Conservation (phyloP, 2,797 vertebrate species). For the Artibeus jamaicensis region DNA sequence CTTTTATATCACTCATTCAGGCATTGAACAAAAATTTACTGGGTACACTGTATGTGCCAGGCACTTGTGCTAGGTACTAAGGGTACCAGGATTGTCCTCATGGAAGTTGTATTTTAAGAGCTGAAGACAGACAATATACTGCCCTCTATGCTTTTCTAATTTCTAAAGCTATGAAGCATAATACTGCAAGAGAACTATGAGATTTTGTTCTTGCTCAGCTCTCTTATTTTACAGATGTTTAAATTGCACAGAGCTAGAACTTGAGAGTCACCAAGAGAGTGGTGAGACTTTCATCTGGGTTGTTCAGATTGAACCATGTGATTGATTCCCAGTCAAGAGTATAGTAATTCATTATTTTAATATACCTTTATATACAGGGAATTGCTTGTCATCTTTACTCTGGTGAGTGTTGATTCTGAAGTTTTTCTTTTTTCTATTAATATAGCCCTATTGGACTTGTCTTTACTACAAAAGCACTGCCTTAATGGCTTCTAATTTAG, state of each 20-base stretch:
- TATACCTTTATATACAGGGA: neutral
- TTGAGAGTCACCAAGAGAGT: neutral
- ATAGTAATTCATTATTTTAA: neutral
- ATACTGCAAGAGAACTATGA: neutral
- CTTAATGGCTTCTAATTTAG: slow-evolving; percentile 5
- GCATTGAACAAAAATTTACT: neutral
- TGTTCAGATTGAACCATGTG: neutral
- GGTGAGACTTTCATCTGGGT: neutral
- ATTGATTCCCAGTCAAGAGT: neutral
- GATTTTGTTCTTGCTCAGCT: neutral
- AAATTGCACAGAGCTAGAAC: neutral
- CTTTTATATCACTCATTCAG: neutral
- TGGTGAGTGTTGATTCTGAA: neutral
- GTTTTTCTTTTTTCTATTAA: neutral
- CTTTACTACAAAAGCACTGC: neutral
- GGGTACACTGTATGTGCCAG: neutral
- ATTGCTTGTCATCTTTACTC: neutral
- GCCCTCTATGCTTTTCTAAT: neutral
- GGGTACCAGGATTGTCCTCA: neutral
- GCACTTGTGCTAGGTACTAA: neutral
- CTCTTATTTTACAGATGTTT: neutral
- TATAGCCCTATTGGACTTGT: neutral
- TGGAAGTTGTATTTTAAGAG: neutral
- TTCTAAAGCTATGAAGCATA: neutral
- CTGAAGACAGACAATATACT: neutral